A percentile compares a stretch with the other conserved stretches of the same genome.
These are phyloP conservation scores for Zaprionus ornatus DNA, from an alignment of 1,140 invertebrate genomes.

Conservation along the genomic window DNA sequence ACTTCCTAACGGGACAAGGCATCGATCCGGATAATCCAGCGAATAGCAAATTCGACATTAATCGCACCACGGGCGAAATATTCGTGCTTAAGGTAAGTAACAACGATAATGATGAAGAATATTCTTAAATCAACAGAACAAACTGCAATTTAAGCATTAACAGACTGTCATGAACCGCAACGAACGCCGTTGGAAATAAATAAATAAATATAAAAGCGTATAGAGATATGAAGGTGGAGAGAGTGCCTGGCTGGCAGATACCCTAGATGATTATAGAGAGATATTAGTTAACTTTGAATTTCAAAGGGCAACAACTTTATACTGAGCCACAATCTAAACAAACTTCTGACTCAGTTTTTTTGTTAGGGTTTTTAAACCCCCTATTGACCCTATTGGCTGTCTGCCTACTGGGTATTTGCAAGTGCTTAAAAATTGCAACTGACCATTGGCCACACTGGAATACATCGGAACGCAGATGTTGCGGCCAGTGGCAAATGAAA, in stretches of 20 bases:
- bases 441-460: slow-evolving; percentile 44
- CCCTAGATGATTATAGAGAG: not conserved
- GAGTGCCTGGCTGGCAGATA: not conserved
- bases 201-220: slow-evolving; percentile 28
- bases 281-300: too few species aligned
- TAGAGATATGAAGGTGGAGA: not conserved
- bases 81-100: slow-evolving; percentile 93
- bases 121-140: slow-evolving; percentile 10
- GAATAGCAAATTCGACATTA: slow-evolving; percentile 98
- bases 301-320: too few species aligned
- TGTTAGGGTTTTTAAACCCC: not conserved
- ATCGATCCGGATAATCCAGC: slow-evolving; percentile 97
- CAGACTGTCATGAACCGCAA: slow-evolving; percentile 56
- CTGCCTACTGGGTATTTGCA: slow-evolving; percentile 9
- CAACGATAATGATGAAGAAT: slow-evolving; percentile 10
- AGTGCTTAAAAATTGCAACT: slow-evolving; percentile 48
- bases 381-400: not conserved
- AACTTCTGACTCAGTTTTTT: too few species aligned
- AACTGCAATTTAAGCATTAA: slow-evolving; percentile 64
- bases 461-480: slow-evolving; percentile 30
- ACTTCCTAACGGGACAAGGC: slow-evolving; percentile 97
- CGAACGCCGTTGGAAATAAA: slow-evolving; percentile 32
- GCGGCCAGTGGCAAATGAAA: slow-evolving; percentile 39
- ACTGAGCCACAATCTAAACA: too few species aligned
- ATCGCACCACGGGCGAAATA: slow-evolving; percentile 96